These are phyloP conservation scores for Craniophora ligustri DNA, from an alignment of 2,888 invertebrate genomes.

Conservation along the genomic window DNA sequence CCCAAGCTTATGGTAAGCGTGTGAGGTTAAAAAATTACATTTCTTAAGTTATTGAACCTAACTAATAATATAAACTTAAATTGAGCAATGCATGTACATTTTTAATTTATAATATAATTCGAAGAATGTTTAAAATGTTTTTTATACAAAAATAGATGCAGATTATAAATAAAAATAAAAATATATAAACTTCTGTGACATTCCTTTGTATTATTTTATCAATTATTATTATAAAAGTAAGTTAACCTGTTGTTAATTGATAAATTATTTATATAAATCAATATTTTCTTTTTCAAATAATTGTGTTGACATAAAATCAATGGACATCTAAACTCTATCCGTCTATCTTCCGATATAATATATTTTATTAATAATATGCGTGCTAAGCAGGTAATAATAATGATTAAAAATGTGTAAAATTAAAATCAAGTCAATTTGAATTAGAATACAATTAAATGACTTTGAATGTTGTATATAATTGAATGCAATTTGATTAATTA, in stretches of 20 bases:
- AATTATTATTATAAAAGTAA: neutral
- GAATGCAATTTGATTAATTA: neutral
- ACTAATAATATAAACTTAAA: slow-evolving; percentile 44
- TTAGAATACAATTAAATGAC: too few relatives aligned
- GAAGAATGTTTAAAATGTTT: slow-evolving; percentile 14
- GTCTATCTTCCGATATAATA: neutral
- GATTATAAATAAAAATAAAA: slow-evolving; percentile 29
- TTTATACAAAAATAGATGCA: slow-evolving; percentile 40
- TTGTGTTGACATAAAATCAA: neutral
- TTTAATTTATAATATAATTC: slow-evolving; percentile 36
- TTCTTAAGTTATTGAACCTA: slow-evolving; percentile 28
- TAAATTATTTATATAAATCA: neutral
- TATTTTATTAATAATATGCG: neutral
- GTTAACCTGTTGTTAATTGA: too few relatives aligned
- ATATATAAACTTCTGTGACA: slow-evolving; percentile 31
- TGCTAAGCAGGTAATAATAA: neutral
- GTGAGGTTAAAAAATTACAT: slow-evolving; percentile 47
- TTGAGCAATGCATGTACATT: slow-evolving; percentile 46
- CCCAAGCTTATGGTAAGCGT: slow-evolving; percentile 61
- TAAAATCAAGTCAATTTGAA: neutral
- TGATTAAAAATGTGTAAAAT: neutral
- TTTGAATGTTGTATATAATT: neutral
- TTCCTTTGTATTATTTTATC: slow-evolving; percentile 5
- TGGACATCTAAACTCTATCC: neutral
- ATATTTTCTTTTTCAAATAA: neutral